phyloP scores from a whole-genome alignment of 2,888 invertebrate genomes.

The Noctua pronuba region DNA sequence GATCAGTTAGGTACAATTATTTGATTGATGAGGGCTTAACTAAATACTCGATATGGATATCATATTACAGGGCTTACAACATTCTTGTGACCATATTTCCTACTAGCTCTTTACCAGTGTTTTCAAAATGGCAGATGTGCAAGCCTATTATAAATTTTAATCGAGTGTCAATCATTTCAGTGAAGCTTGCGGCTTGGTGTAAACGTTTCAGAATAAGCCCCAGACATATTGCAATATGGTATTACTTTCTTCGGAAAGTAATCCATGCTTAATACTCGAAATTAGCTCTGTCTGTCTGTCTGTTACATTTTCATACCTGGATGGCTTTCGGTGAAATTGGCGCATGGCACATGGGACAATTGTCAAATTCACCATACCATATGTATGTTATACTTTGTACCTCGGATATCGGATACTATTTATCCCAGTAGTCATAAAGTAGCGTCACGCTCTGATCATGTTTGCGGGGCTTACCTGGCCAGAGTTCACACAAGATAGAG shows the following conservation, averaged over 20 bases:
- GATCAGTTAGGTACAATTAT: neutral
- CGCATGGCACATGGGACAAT: neutral
- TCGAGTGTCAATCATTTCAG: conserved; percentile 48
- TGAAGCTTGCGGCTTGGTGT: conserved; percentile 31
- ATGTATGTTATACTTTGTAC: too few species aligned
- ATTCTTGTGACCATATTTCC: neutral
- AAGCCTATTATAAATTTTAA: conserved; percentile 36
- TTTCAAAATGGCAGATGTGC: conserved; percentile 12
- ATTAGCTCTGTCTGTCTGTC: neutral
- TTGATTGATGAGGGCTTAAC: neutral
- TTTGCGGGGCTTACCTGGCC: too few species aligned
- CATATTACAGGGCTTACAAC: too few species aligned
- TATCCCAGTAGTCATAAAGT: neutral
- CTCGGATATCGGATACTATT: neutral
- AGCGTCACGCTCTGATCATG: too few species aligned
- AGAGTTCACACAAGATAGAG: too few species aligned
- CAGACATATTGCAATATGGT: conserved; percentile 13
- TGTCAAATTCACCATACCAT: neutral
- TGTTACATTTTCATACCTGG: neutral
- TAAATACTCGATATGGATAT: neutral
- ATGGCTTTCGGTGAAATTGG: neutral
- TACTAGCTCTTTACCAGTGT: neutral
- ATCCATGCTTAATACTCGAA: neutral
- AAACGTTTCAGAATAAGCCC: conserved; percentile 12
- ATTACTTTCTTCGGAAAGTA: neutral